A percentile compares a stretch with the other conserved stretches of the same genome.
phyloP scores from a whole-genome alignment of 2,888 invertebrate genomes.

The Coleophora flavipennella region DNA sequence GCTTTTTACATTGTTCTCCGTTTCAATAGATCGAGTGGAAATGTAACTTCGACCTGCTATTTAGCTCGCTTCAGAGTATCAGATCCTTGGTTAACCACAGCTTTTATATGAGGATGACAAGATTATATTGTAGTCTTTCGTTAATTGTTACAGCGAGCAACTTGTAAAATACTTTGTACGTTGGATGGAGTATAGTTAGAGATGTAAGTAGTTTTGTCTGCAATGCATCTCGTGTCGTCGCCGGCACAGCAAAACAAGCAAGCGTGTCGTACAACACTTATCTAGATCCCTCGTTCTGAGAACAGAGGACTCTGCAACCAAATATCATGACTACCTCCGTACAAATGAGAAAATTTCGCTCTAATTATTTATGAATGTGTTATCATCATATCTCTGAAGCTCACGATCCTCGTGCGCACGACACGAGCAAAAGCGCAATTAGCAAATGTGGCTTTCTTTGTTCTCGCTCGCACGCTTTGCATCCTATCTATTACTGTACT shows the following conservation, averaged over 20 bases:
- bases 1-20: constrained; percentile 39
- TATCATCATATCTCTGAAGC: constrained; percentile 69
- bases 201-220: constrained; percentile 10
- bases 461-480: constrained; percentile 65
- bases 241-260: constrained; percentile 40
- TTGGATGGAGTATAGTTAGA: neutral
- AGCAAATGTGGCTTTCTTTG: constrained; percentile 73
- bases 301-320: constrained; percentile 62
- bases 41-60: constrained; percentile 23
- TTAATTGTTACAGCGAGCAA: neutral
- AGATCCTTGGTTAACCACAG: constrained; percentile 4
- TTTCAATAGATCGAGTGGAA: constrained; percentile 32
- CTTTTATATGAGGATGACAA: neutral
- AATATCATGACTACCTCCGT: constrained; percentile 72
- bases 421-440: constrained; percentile 71
- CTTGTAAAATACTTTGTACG: neutral
- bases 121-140: no score
- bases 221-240: constrained; percentile 16
- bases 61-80: constrained; percentile 11
- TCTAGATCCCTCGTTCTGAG: constrained; percentile 63
- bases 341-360: constrained; percentile 74
- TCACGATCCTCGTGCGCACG: constrained; percentile 70
- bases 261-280: constrained; percentile 60
- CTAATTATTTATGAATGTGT: constrained; percentile 74
- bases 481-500: constrained; percentile 51